A percentile compares a stretch with the other conserved stretches of the same genome.
Conservation (phyloP, 23 tunicate genomes). For the Phallusia fumigata region DNA sequence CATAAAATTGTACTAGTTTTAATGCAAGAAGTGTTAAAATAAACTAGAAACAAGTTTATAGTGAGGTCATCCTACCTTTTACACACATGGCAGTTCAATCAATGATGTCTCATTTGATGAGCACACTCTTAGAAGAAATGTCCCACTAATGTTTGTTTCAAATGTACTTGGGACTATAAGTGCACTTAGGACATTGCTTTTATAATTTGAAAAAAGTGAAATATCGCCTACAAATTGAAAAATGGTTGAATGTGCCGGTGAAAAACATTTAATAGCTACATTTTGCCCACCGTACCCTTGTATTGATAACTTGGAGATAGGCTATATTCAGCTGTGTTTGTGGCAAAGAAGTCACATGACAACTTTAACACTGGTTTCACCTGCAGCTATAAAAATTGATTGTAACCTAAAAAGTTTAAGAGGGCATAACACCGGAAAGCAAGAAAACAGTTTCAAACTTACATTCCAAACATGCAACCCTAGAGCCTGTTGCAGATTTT, state of each 20-base stretch:
- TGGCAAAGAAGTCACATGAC: not conserved
- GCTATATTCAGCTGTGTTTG: not conserved
- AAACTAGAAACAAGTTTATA: not conserved
- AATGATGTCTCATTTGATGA: not conserved
- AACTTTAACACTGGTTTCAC: not conserved
- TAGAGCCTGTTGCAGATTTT: not conserved
- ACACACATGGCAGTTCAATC: not conserved
- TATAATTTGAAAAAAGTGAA: not conserved
- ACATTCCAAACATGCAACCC: conserved; percentile 1
- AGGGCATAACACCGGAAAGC: no score
- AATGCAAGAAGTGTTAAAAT: not conserved
- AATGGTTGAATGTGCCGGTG: not conserved
- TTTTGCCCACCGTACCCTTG: not conserved
- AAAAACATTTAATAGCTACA: not conserved
- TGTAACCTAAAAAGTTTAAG: not conserved
- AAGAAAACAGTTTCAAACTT: no score
- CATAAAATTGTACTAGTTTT: no score
- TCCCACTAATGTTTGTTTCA: not conserved
- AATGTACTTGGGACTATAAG: not conserved
- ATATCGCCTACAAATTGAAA: not conserved
- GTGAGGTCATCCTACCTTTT: not conserved
- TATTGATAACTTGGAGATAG: not conserved
- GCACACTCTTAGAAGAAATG: not conserved
- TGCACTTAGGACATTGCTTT: not conserved
- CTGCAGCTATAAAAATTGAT: not conserved